These are phyloP conservation scores for Megalonaias nervosa DNA, from an alignment of 1,140 invertebrate species.

Conservation along the genomic window DNA sequence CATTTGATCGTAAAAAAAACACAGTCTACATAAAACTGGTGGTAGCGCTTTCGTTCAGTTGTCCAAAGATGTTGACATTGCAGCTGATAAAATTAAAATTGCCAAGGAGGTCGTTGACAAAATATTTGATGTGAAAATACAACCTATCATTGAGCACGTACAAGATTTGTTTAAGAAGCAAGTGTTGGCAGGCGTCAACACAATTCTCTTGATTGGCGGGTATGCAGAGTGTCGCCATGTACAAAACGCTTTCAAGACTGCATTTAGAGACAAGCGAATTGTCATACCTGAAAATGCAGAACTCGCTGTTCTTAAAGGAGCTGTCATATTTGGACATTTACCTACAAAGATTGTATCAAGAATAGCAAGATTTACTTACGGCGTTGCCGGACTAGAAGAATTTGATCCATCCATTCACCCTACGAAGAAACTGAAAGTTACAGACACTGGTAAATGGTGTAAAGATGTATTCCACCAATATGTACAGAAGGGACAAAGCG, in stretches of 20 bases:
- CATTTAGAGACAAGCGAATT: slow-evolving; percentile 14
- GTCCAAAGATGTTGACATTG: background rate
- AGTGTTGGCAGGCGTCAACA: background rate
- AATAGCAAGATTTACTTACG: slow-evolving; percentile 9
- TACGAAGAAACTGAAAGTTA: background rate
- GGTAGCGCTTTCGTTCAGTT: background rate
- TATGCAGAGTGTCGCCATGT: slow-evolving; percentile 28
- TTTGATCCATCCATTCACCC: background rate
- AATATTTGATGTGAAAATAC: slow-evolving; percentile 3
- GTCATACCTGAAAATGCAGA: slow-evolving; percentile 21
- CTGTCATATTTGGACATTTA: slow-evolving; percentile 26
- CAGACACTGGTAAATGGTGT: too few species aligned
- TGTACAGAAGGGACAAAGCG: too few species aligned
- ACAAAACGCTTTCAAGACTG: slow-evolving; percentile 2
- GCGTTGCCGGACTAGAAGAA: background rate
- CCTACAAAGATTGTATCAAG: slow-evolving; percentile 4
- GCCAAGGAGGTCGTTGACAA: background rate
- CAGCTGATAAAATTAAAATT: slow-evolving; percentile 6
- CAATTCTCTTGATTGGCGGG: slow-evolving; percentile 25
- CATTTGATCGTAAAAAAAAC: background rate
- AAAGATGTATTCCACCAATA: too few species aligned
- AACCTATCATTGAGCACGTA: slow-evolving; percentile 14
- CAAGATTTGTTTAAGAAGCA: background rate
- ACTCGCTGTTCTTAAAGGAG: slow-evolving; percentile 30
- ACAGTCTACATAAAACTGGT: background rate